These are phyloP conservation scores for Acrossocheilus fasciatus DNA, from an alignment of 2,797 vertebrate genomes.

Conservation along the genomic window DNA sequence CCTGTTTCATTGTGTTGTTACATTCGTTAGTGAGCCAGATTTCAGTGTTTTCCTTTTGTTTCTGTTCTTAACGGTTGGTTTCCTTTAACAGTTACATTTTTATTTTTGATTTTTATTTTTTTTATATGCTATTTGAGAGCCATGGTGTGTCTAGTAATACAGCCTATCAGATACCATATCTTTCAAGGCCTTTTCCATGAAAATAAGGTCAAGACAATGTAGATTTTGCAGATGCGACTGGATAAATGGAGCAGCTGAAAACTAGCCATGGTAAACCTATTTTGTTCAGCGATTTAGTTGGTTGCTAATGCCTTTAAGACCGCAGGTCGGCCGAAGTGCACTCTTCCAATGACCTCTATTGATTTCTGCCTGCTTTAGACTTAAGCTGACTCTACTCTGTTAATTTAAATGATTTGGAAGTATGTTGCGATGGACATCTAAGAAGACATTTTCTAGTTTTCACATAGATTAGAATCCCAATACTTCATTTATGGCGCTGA, in stretches of 20 bases:
- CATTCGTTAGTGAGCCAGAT: constrained; percentile 31
- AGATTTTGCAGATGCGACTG: not conserved
- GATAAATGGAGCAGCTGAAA: not conserved
- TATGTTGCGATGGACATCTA: not conserved
- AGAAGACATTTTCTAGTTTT: constrained; percentile 2
- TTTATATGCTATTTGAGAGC: not conserved
- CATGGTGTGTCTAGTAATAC: not conserved
- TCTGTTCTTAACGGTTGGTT: constrained; percentile 2
- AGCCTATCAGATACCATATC: not conserved
- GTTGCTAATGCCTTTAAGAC: constrained; percentile 35
- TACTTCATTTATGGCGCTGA: not conserved
- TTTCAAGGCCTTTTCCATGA: not conserved
- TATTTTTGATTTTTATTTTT: not conserved
- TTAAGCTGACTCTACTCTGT: constrained; percentile 25
- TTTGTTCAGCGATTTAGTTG: constrained; percentile 8
- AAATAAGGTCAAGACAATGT: constrained; percentile 2
- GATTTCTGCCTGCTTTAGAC: constrained; percentile 34
- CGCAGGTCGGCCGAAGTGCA: not conserved
- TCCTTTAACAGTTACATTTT: not conserved
- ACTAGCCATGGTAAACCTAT: not conserved
- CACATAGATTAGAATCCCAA: not conserved
- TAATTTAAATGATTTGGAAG: constrained; percentile 26
- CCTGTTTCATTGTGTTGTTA: constrained; percentile 34
- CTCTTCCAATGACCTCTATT: constrained; percentile 40
- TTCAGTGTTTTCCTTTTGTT: constrained; percentile 26